Conservation (phyloP, 2,113 vertebrate species). For the Lipophrys pholis region DNA sequence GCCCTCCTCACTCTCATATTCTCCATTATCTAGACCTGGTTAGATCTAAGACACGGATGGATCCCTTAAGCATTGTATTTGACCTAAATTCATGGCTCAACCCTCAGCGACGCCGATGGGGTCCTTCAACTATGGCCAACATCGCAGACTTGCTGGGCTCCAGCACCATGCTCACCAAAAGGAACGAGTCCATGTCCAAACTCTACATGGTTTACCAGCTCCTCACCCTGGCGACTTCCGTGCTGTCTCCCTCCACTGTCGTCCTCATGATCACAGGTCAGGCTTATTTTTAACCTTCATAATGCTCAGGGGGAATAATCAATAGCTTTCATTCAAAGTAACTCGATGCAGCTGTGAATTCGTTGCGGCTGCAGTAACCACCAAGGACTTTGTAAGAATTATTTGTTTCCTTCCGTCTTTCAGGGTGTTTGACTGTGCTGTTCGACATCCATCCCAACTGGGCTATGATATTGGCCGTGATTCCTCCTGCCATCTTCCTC, state of each 20-base stretch:
- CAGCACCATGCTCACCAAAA: constrained; percentile 55
- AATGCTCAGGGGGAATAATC: no score
- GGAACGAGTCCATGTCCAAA: constrained; percentile 79
- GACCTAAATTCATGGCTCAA: no score
- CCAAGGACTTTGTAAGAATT: no score
- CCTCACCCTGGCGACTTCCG: constrained; percentile 63
- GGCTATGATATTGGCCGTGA: constrained; percentile 64
- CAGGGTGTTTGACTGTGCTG: constrained; percentile 65
- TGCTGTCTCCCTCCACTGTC: constrained; percentile 79
- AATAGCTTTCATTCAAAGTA: no score
- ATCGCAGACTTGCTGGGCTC: constrained; percentile 73
- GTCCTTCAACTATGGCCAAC: constrained; percentile 82
- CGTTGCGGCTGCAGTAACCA: no score
- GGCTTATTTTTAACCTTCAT: neutral
- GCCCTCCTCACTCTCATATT: no score
- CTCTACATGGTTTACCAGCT: constrained; percentile 82
- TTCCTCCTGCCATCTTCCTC: constrained; percentile 72
- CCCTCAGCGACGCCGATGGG: constrained; percentile 76
- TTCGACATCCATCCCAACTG: neutral
- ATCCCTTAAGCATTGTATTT: no score
- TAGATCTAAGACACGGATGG: no score
- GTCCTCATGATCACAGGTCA: constrained; percentile 76
- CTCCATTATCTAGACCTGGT: no score
- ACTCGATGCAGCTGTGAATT: no score
- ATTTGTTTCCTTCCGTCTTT: constrained; percentile 1